Base-by-base conservation (phyloP, 2,113 vertebrate genomes). In the Scolopax mira region DNA sequence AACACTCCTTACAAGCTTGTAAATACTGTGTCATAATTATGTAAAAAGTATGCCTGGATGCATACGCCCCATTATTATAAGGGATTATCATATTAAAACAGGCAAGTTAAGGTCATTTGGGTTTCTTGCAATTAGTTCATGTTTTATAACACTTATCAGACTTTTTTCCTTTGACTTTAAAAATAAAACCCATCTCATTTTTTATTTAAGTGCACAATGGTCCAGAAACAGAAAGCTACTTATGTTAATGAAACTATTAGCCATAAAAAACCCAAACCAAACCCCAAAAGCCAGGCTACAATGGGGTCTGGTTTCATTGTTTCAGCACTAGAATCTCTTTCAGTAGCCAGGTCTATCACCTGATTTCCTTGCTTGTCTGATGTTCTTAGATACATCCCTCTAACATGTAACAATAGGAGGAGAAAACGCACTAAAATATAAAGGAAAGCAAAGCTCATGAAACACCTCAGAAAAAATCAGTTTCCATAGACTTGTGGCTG, bases 351-450 rank as follows among this genome's bases (percentile, higher is more conserved):
- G 6, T 52, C 37, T 46, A 25, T 6, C 5, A 3, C 12, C 49
- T 4, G 28, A 57, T 46, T 30, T 51, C 39, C 33, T 65, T 78
- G 3, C 11, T 52, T 58, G 22, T 51, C 33, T 10, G 31, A 1
- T 25, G 19, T 57, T 71, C 33, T 44, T 30, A 30, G 31, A 19
- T 25, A 15, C 1, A 0, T 15, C 30, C n/a, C 17, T 79, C 13
- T 61, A 19, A 28, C 13, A 1, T 0, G 1, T 18, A 18, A 49
- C 11, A 37, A 11, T 9, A n/a, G 8, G 17, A 39, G 8, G 5
- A 44, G 11, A 21, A 85, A 52, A 31, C 15, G 30, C 0, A 0
- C 8, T n/a, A 31, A 64, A 58, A 52, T 10, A 27, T 13, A 35
- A 74, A 79, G 46, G 7, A 65, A 61, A 86, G 10, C 6, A 62